A percentile compares a stretch with the other conserved stretches of the same genome.
phyloP scores from a whole-genome alignment of 2,797 vertebrate genomes.

The Babyrousa celebensis region DNA sequence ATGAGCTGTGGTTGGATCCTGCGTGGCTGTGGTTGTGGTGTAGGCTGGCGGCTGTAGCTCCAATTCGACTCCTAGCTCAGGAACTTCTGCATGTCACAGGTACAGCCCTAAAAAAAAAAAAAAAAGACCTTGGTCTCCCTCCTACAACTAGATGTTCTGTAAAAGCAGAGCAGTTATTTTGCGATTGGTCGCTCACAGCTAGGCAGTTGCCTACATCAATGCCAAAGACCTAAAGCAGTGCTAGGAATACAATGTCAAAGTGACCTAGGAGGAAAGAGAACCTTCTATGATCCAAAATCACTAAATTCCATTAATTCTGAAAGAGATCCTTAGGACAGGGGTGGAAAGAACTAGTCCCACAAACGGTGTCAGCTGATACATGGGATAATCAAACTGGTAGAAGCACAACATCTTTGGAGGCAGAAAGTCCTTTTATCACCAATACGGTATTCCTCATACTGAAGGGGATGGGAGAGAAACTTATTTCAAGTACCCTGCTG shows the following conservation, averaged over 20 bases:
- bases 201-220: background rate
- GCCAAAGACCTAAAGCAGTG: background rate
- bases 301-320: background rate
- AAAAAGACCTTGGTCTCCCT: background rate
- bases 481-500: background rate
- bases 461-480: background rate
- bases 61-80: no score
- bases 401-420: background rate
- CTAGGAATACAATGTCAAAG: background rate
- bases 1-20: no score
- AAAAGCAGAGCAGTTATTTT: background rate
- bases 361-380: accelerated
- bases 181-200: background rate
- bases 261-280: background rate
- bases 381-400: background rate
- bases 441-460: background rate
- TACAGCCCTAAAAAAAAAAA: no score
- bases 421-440: background rate
- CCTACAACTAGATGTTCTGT: background rate
- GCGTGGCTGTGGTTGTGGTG: no score
- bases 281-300: background rate
- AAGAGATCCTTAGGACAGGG: background rate
- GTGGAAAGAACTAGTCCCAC: accelerated
- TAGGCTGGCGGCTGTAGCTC: no score
- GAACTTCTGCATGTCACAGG: no score